Conservation (phyloP, 2,888 invertebrate species). For the Cheilosia pagana region DNA sequence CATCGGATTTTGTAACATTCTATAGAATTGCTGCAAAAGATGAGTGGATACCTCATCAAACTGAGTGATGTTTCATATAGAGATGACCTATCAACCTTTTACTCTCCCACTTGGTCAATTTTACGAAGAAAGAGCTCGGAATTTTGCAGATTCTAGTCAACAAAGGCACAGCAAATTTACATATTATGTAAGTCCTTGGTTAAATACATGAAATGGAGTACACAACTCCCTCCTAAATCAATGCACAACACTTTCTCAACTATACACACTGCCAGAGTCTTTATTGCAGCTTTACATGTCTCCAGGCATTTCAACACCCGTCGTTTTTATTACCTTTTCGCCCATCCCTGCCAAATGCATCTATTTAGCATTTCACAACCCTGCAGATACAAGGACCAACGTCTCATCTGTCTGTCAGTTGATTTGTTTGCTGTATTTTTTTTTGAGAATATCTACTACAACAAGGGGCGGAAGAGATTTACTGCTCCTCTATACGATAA, state of each 20-base stretch:
- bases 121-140: too few species aligned
- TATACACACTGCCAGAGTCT: conserved; percentile 22
- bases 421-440: conserved; percentile 10
- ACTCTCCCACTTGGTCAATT: too few species aligned
- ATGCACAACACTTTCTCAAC: conserved; percentile 34
- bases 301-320: conserved; percentile 66
- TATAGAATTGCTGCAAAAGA: too few species aligned
- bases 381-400: conserved; percentile 39
- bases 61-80: too few species aligned
- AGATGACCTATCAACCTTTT: too few species aligned
- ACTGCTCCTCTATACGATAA: conserved; percentile 50
- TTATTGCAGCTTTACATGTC: conserved; percentile 61
- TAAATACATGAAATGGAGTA: too few species aligned
- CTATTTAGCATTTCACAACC: conserved; percentile 60
- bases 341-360: conserved; percentile 52
- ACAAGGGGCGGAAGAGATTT: conserved; percentile 63
- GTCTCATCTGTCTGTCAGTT: conserved; percentile 63
- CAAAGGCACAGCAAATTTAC: too few species aligned
- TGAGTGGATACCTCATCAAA: too few species aligned
- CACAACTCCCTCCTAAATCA: background rate
- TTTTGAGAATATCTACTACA: conserved; percentile 8
- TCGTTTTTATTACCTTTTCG: conserved; percentile 48
- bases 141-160: too few species aligned
- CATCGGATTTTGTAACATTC: too few species aligned
- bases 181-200: too few species aligned